These are phyloP conservation scores for Metallyticus violacea DNA, from an alignment of 2,888 invertebrate species.

Conservation along the genomic window DNA sequence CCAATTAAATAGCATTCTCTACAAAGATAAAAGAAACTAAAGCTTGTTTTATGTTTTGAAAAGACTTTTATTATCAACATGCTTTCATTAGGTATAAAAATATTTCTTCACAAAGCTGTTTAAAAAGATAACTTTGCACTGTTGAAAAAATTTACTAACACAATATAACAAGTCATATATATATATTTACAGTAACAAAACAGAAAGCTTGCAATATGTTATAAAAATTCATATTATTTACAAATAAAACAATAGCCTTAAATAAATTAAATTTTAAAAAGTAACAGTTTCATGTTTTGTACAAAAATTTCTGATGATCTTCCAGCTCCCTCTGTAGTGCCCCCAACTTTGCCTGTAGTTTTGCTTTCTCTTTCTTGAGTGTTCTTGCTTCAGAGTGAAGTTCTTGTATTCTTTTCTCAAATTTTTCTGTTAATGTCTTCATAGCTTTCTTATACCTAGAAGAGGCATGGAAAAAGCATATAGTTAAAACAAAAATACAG, in stretches of 20 bases:
- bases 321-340: not conserved
- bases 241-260: not conserved
- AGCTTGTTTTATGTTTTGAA: not conserved
- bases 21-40: too few relatives aligned
- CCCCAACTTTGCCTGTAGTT: not conserved
- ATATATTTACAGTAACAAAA: not conserved
- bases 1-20: too few relatives aligned
- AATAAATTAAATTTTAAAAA: not conserved
- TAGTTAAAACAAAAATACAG: not conserved
- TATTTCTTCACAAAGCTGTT: not conserved
- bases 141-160: not conserved
- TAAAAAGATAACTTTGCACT: not conserved
- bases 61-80: not conserved
- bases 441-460: conserved; percentile 22
- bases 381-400: not conserved
- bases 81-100: not conserved
- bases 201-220: not conserved
- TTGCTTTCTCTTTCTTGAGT: conserved; percentile 12
- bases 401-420: conserved; percentile 21
- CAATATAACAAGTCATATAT: not conserved
- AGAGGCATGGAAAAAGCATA: not conserved
- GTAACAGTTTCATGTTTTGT: not conserved
- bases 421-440: conserved; percentile 16
- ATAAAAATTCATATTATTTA: not conserved
- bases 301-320: not conserved